Percentiles rank a stretch among this genome's conserved stretches.
Evolutionary conservation across 2,797 vertebrate species (phyloP).

Genomic region (Euthynnus affinis): DNA sequence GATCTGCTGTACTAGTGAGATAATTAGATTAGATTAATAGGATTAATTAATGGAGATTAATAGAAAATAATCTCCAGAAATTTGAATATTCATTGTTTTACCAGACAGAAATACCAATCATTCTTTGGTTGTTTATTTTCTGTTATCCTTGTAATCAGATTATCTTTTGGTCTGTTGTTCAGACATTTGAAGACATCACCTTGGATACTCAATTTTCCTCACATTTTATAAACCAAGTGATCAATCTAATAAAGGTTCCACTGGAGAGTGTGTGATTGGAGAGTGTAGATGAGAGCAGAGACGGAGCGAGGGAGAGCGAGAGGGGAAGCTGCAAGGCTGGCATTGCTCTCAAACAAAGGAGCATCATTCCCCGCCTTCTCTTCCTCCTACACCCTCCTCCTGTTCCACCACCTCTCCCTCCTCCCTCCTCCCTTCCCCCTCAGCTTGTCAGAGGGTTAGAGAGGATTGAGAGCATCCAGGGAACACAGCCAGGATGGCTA

Average conservation of each 20-base stretch:
- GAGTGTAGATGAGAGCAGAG: neutral
- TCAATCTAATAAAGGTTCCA: neutral
- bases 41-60: too few species aligned
- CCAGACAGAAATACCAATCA: too few species aligned
- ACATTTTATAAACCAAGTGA: neutral
- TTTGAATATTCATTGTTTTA: too few species aligned
- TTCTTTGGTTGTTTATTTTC: too few species aligned
- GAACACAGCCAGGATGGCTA: constrained; percentile 19
- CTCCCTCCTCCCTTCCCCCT: constrained; percentile 11
- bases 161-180: neutral
- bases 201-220: neutral
- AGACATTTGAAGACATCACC: neutral
- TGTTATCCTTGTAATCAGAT: neutral
- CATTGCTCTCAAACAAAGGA: constrained; percentile 51
- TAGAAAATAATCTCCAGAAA: too few species aligned
- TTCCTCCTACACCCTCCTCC: constrained; percentile 9
- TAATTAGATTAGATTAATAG: too few species aligned
- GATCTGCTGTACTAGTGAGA: too few species aligned
- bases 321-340: constrained; percentile 21
- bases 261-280: neutral
- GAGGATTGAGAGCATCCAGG: constrained; percentile 19
- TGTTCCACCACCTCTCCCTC: constrained; percentile 25
- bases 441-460: constrained; percentile 1
- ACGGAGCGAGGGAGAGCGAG: neutral
- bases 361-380: constrained; percentile 38